Conservation (phyloP, 2,888 invertebrate genomes). For the Rhaphigaster nebulosa region DNA sequence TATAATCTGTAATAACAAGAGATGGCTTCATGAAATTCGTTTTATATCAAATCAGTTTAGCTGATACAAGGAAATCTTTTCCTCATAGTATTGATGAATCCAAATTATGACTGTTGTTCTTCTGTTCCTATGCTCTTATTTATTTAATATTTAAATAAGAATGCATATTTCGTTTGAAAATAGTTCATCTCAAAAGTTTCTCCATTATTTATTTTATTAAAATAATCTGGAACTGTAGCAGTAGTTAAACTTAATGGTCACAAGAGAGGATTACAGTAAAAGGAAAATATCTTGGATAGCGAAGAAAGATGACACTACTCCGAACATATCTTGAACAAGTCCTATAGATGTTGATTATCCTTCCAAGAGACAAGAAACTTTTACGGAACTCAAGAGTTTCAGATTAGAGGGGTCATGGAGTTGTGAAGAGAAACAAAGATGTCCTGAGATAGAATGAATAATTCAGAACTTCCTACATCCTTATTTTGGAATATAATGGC, state of each 20-base stretch:
- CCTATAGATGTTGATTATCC: neutral
- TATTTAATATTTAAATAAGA: no score
- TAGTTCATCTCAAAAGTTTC: no score
- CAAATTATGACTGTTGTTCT: no score
- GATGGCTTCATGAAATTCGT: no score
- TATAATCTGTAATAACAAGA: no score
- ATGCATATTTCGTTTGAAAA: no score
- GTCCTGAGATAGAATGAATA: neutral
- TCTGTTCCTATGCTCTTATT: no score
- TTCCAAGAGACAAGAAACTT: neutral
- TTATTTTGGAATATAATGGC: neutral
- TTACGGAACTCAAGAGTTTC: neutral
- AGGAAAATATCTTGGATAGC: neutral
- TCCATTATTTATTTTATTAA: no score
- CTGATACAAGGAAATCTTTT: no score
- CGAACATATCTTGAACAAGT: neutral
- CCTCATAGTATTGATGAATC: no score
- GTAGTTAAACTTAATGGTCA: neutral
- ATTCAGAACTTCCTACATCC: neutral
- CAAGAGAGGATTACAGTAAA: neutral
- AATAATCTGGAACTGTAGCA: neutral
- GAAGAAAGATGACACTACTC: neutral
- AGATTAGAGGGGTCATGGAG: neutral
- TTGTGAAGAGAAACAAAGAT: neutral
- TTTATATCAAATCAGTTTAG: no score